Evolutionary conservation across 1,140 invertebrate species (phyloP), one percentile per base, ranked within the genome.

Genomic region (Kradibia gibbosae): DNA sequence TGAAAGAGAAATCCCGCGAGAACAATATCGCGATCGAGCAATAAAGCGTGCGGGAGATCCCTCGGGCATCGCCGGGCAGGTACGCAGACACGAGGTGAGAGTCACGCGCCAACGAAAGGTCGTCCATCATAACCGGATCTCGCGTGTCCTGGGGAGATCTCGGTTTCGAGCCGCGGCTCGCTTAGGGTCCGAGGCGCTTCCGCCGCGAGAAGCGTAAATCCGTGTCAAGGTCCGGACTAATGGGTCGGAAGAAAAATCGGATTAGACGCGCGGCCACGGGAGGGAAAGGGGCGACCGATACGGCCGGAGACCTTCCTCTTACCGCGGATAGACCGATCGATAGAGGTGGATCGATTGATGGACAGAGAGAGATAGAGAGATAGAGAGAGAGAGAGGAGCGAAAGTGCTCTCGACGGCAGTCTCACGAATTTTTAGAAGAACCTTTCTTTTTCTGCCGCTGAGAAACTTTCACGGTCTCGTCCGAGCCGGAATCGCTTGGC

Each of bases 171-270:
- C 57, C 7, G 7, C 1, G 28, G 15, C 1, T 7, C 3, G 8
- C n/a, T 17, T 15, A 5, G 4, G 13, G 48, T 53, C 8, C n/a
- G 57, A 31, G 8, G 57, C 57, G 28, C 10, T 11, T 28, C 0
- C 25, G 8, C 17, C 22, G 2, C 11, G 53, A n/a, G 20, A 2
- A 55, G 31, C 10, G 53, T 55, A 71, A 62, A 80, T 80, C 39
- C 25, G 39, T 80, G 70, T 60, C 78, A 80, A 80, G 78, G 70
- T 80, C n/a, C 15, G 20, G 28, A n/a, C 11, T 39, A 57, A 72
- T 34, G 13, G 15, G 2, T 25, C 25, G 62, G 60, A 73, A 36
- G 25, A 20, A 50, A 60, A 73, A 71, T 10, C 55, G 73, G 57
- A 57, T 65, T n/a, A n/a, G n/a, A n/a, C n/a, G n/a, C n/a, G n/a